Evolutionary conservation across 2,113 vertebrate genomes (phyloP).

Genomic region (Psittacara wagleri): DNA sequence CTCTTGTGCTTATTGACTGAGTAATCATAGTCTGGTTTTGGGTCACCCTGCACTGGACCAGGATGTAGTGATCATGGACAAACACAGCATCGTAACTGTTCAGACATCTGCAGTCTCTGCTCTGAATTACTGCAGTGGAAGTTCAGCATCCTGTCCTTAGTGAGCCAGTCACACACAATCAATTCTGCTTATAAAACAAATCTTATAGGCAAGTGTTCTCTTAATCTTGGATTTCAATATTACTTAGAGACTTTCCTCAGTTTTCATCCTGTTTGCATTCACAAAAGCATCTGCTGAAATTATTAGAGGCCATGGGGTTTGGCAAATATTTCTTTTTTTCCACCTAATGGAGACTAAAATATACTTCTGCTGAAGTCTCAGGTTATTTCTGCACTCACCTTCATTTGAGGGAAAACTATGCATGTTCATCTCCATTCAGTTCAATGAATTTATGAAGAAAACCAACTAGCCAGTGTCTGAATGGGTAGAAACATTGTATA

Average conservation of each 20-base stretch:
- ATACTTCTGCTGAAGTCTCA: not conserved
- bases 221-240: not conserved
- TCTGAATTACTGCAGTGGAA: not conserved
- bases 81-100: not conserved
- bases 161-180: not conserved
- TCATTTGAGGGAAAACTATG: not conserved
- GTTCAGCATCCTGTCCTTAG: not conserved
- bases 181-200: not conserved
- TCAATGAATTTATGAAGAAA: not conserved
- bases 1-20: not conserved
- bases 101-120: not conserved
- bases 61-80: not conserved
- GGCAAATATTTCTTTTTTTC: not conserved
- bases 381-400: not conserved
- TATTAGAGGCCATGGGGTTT: not conserved
- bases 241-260: not conserved
- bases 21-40: not conserved
- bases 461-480: not conserved
- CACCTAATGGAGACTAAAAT: not conserved
- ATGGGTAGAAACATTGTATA: not conserved
- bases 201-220: not conserved
- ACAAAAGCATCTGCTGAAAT: not conserved
- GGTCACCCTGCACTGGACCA: not conserved
- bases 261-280: not conserved
- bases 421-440: not conserved